These are phyloP conservation scores for Tribolium madens DNA, from an alignment of 1,140 invertebrate genomes.

Conservation along the genomic window DNA sequence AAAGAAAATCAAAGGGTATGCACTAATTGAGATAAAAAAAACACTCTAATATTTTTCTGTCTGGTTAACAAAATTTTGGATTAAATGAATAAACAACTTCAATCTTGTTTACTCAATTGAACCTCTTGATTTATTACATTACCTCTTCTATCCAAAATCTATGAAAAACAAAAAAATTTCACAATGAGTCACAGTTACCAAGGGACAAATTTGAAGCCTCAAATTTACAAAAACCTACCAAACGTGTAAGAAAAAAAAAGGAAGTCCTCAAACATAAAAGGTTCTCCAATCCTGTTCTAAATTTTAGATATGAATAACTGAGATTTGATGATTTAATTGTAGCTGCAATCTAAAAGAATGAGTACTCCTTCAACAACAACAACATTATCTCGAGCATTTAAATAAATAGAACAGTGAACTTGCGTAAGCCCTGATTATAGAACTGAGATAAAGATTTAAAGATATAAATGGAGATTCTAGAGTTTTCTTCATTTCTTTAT, in stretches of 20 bases:
- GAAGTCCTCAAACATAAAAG: not conserved
- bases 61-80: not conserved
- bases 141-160: not conserved
- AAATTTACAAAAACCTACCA: no score
- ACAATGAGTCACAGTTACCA: not conserved
- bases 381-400: not conserved
- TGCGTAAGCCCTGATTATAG: constrained; percentile 5
- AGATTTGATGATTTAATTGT: not conserved
- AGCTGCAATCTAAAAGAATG: not conserved
- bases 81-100: constrained; percentile 7
- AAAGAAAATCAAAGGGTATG: not conserved
- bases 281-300: not conserved
- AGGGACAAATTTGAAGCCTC: not conserved
- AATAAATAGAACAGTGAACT: constrained; percentile 14
- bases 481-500: not conserved
- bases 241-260: not conserved
- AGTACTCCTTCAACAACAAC: not conserved
- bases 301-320: not conserved
- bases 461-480: not conserved
- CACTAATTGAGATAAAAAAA: not conserved
- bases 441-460: not conserved
- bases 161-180: no score
- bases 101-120: constrained; percentile 7
- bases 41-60: not conserved
- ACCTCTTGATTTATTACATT: not conserved